Evolutionary conservation across 2,113 vertebrate species (phyloP).

Genomic region (Macrotis lagotis): DNA sequence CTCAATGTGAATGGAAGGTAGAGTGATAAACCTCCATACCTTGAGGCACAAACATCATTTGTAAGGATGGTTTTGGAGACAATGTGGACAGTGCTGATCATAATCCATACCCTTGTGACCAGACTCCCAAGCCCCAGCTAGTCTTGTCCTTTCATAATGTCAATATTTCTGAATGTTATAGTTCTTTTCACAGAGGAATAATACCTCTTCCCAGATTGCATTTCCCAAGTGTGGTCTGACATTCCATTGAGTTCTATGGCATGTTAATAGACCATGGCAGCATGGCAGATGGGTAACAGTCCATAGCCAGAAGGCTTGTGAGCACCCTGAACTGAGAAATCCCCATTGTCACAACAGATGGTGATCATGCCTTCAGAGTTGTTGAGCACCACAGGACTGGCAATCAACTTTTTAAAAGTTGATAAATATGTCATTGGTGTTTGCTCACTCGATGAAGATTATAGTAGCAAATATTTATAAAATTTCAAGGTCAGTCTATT

Average conservation of each 20-base stretch:
- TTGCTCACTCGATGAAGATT: not conserved
- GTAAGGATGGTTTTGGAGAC: not conserved
- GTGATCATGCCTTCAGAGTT: not conserved
- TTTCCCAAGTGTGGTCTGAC: not conserved
- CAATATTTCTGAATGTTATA: not conserved
- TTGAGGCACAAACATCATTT: not conserved
- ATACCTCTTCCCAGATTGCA: not conserved
- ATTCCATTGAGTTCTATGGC: not conserved
- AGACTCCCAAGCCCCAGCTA: not conserved
- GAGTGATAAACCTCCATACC: not conserved
- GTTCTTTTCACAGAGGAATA: not conserved
- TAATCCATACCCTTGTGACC: not conserved
- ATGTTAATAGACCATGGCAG: slow-evolving; percentile 17
- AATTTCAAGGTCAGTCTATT: slow-evolving; percentile 22
- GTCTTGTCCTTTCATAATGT: not conserved
- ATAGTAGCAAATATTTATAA: slow-evolving; percentile 15
- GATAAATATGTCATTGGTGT: slow-evolving; percentile 9
- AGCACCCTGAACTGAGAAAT: not conserved
- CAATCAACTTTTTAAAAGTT: slow-evolving; percentile 41
- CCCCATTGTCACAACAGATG: not conserved
- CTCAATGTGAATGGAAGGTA: not conserved
- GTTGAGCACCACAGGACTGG: slow-evolving; percentile 13
- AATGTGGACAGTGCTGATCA: not conserved
- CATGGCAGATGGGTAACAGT: not conserved
- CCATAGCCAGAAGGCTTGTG: not conserved